Percentiles rank a stretch among this genome's conserved stretches.
Evolutionary conservation across 2,888 invertebrate species (phyloP).

Genomic region (Tineola bisselliella): DNA sequence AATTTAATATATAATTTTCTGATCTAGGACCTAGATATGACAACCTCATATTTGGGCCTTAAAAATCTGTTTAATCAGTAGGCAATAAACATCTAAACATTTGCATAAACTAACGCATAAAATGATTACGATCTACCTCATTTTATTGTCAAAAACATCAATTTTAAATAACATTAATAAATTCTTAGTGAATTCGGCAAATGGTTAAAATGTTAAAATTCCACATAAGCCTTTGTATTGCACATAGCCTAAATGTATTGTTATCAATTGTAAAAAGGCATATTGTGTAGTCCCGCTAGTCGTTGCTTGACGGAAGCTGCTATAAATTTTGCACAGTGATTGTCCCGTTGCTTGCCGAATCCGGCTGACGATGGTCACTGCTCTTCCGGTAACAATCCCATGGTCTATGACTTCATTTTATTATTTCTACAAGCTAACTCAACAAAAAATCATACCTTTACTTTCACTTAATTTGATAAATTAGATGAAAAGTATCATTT

Average conservation of each 20-base stretch:
- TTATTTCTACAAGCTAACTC: not conserved
- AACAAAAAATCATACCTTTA: not conserved
- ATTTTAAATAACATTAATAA: not conserved
- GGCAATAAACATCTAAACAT: too few relatives aligned
- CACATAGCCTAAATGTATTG: not conserved
- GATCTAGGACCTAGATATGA: too few relatives aligned
- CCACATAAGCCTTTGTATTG: not conserved
- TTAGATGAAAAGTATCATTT: too few relatives aligned
- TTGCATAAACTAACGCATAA: too few relatives aligned
- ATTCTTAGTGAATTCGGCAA: not conserved
- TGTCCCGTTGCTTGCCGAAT: constrained; percentile 56
- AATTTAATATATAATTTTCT: too few relatives aligned
- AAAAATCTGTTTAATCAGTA: too few relatives aligned
- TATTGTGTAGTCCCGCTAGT: constrained; percentile 2
- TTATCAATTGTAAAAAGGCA: not conserved
- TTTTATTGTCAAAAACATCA: not conserved
- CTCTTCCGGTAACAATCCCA: constrained; percentile 44
- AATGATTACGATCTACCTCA: too few relatives aligned
- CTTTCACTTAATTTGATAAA: not conserved
- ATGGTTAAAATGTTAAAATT: not conserved
- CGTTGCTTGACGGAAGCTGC: constrained; percentile 24
- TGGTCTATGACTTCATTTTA: not conserved
- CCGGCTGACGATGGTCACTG: constrained; percentile 48
- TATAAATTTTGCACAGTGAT: constrained; percentile 42
- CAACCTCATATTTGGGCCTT: too few relatives aligned